Conservation (phyloP, 2,797 vertebrate species). For the Menidia menidia region DNA sequence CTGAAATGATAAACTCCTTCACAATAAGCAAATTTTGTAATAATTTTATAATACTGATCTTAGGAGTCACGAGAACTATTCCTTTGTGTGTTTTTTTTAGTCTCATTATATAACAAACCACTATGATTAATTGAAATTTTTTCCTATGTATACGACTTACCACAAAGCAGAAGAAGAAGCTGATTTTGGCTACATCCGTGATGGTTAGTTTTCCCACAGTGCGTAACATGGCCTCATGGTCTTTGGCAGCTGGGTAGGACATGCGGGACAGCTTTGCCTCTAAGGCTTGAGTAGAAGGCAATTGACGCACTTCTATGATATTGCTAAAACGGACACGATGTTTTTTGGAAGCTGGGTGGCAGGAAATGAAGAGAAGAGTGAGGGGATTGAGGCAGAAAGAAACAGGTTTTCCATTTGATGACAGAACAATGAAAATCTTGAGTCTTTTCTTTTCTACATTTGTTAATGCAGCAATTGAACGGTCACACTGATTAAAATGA, state of each 20-base stretch:
- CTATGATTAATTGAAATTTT: too few species aligned
- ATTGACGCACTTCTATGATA: constrained; percentile 95
- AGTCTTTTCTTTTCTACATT: background rate
- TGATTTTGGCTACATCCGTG: constrained; percentile 95
- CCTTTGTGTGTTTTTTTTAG: too few species aligned
- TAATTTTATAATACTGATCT: too few species aligned
- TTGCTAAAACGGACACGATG: constrained; percentile 96
- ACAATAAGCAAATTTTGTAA: too few species aligned
- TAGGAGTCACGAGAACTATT: too few species aligned
- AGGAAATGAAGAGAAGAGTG: background rate
- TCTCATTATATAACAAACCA: too few species aligned
- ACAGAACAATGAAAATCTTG: too few species aligned
- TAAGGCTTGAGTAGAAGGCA: constrained; percentile 93
- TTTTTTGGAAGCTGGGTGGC: constrained; percentile 84
- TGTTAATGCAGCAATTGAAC: background rate
- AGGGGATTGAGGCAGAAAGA: background rate
- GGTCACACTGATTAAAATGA: background rate
- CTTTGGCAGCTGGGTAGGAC: constrained; percentile 91
- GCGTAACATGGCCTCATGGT: constrained; percentile 90
- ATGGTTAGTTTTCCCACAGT: constrained; percentile 91
- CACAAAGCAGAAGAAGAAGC: constrained; percentile 99
- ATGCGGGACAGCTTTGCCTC: constrained; percentile 97
- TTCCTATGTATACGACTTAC: constrained; percentile 73
- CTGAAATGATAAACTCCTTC: too few species aligned
- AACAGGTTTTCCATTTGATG: background rate